Conservation (phyloP, 2,113 vertebrate species). For the Ailurus styani region DNA sequence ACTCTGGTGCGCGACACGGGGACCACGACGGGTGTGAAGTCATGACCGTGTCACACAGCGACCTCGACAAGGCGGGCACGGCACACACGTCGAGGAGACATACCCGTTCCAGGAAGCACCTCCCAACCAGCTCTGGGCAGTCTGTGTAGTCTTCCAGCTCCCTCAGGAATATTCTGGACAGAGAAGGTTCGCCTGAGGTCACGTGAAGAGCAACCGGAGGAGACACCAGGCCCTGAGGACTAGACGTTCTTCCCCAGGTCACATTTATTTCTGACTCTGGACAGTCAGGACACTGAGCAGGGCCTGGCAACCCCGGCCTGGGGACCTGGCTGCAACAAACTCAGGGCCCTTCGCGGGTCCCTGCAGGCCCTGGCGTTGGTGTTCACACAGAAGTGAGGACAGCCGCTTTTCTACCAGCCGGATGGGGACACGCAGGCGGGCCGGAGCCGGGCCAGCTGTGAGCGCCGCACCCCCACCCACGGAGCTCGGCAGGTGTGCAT, state of each 20-base stretch:
- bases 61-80: no score
- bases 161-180: slow-evolving; percentile 90
- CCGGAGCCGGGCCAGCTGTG: not conserved
- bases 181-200: slow-evolving; percentile 48
- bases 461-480: fast-evolving
- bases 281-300: fast-evolving
- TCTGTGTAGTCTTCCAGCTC: slow-evolving; percentile 92
- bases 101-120: slow-evolving; percentile 94
- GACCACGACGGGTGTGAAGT: not conserved
- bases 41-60: not conserved
- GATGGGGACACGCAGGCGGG: not conserved
- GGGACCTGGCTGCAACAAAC: not conserved
- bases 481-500: not conserved
- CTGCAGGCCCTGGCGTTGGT: fast-evolving
- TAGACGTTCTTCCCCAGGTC: fast-evolving
- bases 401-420: no score
- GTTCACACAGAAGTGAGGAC: fast-evolving
- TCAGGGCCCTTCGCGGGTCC: fast-evolving
- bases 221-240: fast-evolving
- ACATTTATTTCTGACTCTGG: not conserved
- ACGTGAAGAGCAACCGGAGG: fast-evolving
- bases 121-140: slow-evolving; percentile 92
- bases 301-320: not conserved
- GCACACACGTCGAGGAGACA: slow-evolving; percentile 12
- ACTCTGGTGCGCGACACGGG: not conserved